Base-by-base conservation (phyloP, 2,797 vertebrate species). In the Numenius phaeopus region DNA sequence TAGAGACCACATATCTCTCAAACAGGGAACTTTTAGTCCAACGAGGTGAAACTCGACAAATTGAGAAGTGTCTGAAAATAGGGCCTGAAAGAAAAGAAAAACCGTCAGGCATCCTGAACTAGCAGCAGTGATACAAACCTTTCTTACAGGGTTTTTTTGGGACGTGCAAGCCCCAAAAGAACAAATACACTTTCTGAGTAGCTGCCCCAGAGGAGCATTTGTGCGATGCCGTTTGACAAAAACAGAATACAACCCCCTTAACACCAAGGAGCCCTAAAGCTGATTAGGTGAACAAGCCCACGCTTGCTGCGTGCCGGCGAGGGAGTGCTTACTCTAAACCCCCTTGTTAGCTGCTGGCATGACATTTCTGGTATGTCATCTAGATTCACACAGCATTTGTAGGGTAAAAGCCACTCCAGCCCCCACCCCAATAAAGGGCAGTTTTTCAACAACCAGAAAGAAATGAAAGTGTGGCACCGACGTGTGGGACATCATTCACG, bases 401-500 rank as follows among this genome's bases (percentile, higher is more conserved):
- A 32, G 50, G 37, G 65, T 52, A 94, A 82, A 90, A 95, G 65
- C 70, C 37, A 30, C n/a, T 94, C 69, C 47, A 94, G 26, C 14
- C 18, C 22, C 5, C 3, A 15, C 11, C 57, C 55, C 34, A 40
- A 24, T 20, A 61, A 71, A 0, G 5, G 21, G 29, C 9, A 3
- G 12, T 15, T 83, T 77, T 77, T 78, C 37, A 57, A 73, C 73
- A 93, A 81, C 23, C 17, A 18, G 47, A 34, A 90, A 58, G 50
- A 82, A 91, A 65, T 17, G 5, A 49, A 86, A 70, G 42, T 21
- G 30, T 58, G 27, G 40, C 37, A 39, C 20, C 1, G 3, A 7
- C 0, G 1, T 0, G 0, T 14, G 22, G 61, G 9, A 52, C 58
- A 5, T 58, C 57, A 12, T 37, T 75, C 58, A 13, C 0, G 2